Evolutionary conservation across 2,797 vertebrate species (phyloP), one percentile per base, ranked within the genome.

Genomic region (Spinibarbus caldwelli): DNA sequence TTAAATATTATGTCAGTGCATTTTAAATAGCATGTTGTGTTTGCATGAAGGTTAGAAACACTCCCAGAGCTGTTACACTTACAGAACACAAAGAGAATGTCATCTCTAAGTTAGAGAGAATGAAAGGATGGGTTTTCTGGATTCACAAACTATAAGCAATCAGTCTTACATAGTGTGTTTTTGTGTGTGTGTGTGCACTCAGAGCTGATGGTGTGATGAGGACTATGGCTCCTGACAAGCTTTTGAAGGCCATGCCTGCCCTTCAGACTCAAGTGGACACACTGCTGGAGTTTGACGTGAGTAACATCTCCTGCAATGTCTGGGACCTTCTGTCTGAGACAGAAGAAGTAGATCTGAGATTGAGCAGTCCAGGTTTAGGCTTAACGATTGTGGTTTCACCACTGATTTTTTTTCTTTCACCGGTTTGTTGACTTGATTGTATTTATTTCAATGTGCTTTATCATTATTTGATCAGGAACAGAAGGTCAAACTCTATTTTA

Each of bases 131-230:
- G 10, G 29, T 78, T 62, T 17, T n/a, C 31, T 59, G 52, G 0
- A 59, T 5, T 41, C 14, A 57, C 12, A 12, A 57, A 77, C 31
- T 36, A 38, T 57, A 59, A 7, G 54, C 72, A 34, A 23, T 47
- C 43, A 49, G 17, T 29, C 43, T 47, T 31, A 29, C 6, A 26
- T n/a, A 29, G 49, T 72, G 73, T 66, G 12, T 70, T 41, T 38
- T 12, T 68, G 70, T 62, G n/a, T 82, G 47, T 78, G 36, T 7
- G 36, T 7, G 36, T 5, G 36, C 6, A 6, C 89, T 49, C 89
- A 99, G 98, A 67, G 97, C 97, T 59, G 98, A 99, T 1, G 98
- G 98, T 21, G 98, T 99, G 67, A 99, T 99, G 98, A 96, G 98
- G 91, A 99, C 97, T 66, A 99, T 99, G 97, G 96, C 95, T 93